phyloP scores from a whole-genome alignment of 2,888 invertebrate species.

The Acrobasis consociella region DNA sequence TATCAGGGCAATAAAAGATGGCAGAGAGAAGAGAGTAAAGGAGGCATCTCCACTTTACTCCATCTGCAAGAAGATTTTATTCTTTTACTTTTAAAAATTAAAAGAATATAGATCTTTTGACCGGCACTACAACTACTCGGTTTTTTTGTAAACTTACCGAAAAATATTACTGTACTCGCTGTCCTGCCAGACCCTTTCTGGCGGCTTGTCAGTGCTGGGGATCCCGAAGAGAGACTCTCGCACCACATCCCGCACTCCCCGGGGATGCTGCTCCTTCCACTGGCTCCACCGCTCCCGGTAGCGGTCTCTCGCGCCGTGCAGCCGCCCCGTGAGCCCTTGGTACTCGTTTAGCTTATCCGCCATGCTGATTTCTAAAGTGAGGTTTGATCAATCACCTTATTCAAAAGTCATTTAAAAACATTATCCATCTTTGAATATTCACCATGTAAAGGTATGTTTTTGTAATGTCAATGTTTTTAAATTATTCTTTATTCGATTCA shows the following conservation, averaged over 20 bases:
- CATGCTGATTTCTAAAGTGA: conserved; percentile 61
- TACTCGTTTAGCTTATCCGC: conserved; percentile 92
- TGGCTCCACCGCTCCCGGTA: conserved; percentile 84
- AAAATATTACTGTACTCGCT: conserved; percentile 68
- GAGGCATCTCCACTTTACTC: no score
- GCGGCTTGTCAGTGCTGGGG: conserved; percentile 65
- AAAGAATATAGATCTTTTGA: no score
- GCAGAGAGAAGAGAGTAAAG: no score
- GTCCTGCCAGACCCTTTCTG: conserved; percentile 64
- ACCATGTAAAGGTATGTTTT: no score
- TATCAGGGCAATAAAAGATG: no score
- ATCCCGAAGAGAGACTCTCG: conserved; percentile 71
- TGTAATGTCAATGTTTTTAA: no score
- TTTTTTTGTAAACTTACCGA: conserved; percentile 47
- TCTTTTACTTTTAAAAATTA: no score
- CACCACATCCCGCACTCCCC: conserved; percentile 77
- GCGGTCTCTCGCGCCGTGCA: conserved; percentile 86
- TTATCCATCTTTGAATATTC: not conserved
- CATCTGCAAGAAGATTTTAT: no score
- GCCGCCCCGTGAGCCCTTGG: conserved; percentile 87
- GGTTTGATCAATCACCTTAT: not conserved
- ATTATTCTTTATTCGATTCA: no score
- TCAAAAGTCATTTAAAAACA: not conserved
- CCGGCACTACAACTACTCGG: no score
- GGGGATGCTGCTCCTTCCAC: conserved; percentile 84